phyloP scores from a whole-genome alignment of 2,797 vertebrate genomes.

The Tokudaia muenninki region DNA sequence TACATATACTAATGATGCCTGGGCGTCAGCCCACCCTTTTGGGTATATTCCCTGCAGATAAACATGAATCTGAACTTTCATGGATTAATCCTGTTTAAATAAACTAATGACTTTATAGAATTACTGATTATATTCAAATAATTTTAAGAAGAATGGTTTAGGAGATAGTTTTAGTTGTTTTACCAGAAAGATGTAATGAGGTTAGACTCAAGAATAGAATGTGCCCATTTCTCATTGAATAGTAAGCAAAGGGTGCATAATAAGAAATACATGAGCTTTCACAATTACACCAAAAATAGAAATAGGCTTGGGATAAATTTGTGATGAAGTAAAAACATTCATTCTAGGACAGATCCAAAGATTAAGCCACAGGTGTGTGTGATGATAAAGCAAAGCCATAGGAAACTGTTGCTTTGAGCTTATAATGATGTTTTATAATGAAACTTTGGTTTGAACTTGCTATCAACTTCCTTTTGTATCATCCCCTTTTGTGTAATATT shows the following conservation, averaged over 20 bases:
- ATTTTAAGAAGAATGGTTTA: neutral
- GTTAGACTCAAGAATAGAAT: neutral
- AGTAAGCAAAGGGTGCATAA: neutral
- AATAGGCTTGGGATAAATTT: neutral
- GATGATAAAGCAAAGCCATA: neutral
- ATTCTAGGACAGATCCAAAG: neutral
- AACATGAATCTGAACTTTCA: neutral
- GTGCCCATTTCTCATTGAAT: neutral
- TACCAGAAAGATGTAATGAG: neutral
- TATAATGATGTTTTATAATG: neutral
- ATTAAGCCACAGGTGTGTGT: neutral
- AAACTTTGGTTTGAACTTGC: neutral
- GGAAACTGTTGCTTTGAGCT: too few species aligned
- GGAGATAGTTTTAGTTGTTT: neutral
- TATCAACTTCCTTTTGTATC: neutral
- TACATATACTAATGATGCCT: neutral
- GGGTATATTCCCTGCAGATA: neutral
- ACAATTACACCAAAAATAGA: neutral
- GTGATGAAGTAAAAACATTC: neutral
- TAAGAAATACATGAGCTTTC: neutral
- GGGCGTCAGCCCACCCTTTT: neutral
- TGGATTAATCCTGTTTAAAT: neutral
- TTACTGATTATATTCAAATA: neutral
- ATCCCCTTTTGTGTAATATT: neutral
- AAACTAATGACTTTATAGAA: neutral